These are phyloP conservation scores for Pseudomugil tenellus DNA, from an alignment of 2,797 vertebrate genomes.

Conservation along the genomic window DNA sequence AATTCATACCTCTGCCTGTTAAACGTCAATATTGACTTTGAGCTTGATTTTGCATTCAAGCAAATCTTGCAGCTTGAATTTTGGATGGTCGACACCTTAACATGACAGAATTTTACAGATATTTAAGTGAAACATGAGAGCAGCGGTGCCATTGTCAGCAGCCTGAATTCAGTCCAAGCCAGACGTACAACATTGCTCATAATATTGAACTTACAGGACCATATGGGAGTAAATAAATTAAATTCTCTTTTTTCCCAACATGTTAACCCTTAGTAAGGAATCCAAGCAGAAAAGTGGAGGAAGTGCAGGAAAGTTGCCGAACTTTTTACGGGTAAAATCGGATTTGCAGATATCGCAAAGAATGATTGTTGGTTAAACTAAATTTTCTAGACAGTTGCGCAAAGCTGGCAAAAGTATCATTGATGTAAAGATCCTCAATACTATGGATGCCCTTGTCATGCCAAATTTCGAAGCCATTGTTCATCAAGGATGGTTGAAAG, in stretches of 20 bases:
- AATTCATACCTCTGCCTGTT: constrained; percentile 42
- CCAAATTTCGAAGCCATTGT: not conserved
- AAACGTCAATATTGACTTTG: constrained; percentile 6
- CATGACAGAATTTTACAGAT: constrained; percentile 21
- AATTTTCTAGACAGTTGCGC: not conserved
- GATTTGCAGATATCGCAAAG: too few species aligned
- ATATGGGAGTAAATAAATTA: too few species aligned
- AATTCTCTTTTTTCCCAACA: too few species aligned
- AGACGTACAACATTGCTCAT: constrained; percentile 58
- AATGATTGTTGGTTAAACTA: not conserved
- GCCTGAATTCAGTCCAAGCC: constrained; percentile 39
- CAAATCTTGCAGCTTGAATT: not conserved
- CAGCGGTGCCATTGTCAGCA: constrained; percentile 34
- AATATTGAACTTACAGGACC: constrained; percentile 55
- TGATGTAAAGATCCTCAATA: not conserved
- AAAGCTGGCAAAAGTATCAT: not conserved
- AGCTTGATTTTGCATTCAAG: constrained; percentile 12
- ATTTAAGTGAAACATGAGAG: constrained; percentile 30
- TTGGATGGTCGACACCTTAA: constrained; percentile 10
- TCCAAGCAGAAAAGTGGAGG: too few species aligned
- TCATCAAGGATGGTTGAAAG: too few species aligned
- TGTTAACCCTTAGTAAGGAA: constrained; percentile 16
- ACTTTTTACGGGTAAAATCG: not conserved
- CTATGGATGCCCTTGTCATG: not conserved
- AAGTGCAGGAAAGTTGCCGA: not conserved